Conservation (phyloP, 2,888 invertebrate species). For the Cosmopolites sordidus region DNA sequence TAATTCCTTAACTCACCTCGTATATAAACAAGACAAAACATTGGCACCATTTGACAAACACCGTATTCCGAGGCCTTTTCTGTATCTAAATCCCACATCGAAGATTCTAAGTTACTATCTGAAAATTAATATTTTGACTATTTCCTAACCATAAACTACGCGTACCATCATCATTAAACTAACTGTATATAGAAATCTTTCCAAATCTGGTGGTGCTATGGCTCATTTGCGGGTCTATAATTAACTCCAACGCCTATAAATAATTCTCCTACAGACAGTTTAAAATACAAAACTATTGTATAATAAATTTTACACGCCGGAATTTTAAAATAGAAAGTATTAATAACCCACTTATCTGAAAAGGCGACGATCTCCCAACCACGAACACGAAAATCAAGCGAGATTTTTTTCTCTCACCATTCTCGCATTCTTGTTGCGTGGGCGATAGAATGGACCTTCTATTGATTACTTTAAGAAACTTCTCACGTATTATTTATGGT, state of each 20-base stretch:
- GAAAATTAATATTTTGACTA: too few species aligned
- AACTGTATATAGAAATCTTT: too few species aligned
- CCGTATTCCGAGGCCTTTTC: too few species aligned
- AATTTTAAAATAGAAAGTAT: constrained; percentile 27
- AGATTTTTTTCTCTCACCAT: background rate
- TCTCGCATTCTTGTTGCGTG: background rate
- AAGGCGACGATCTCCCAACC: background rate
- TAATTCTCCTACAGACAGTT: background rate
- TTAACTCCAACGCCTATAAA: background rate
- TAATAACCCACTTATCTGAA: constrained; percentile 21
- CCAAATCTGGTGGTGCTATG: too few species aligned
- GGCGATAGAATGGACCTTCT: constrained; percentile 1
- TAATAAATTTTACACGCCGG: constrained; percentile 23
- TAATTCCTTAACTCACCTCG: too few species aligned
- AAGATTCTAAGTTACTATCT: too few species aligned
- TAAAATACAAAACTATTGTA: constrained; percentile 15
- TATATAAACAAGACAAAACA: too few species aligned
- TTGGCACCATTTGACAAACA: too few species aligned
- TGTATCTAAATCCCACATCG: too few species aligned
- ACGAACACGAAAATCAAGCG: background rate
- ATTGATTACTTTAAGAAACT: background rate
- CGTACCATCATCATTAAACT: background rate
- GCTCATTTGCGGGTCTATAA: constrained; percentile 1
- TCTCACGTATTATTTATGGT: too few species aligned
- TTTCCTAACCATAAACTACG: background rate